Base-by-base conservation (phyloP, 2,888 invertebrate species). In the Drosophila planitibia region DNA sequence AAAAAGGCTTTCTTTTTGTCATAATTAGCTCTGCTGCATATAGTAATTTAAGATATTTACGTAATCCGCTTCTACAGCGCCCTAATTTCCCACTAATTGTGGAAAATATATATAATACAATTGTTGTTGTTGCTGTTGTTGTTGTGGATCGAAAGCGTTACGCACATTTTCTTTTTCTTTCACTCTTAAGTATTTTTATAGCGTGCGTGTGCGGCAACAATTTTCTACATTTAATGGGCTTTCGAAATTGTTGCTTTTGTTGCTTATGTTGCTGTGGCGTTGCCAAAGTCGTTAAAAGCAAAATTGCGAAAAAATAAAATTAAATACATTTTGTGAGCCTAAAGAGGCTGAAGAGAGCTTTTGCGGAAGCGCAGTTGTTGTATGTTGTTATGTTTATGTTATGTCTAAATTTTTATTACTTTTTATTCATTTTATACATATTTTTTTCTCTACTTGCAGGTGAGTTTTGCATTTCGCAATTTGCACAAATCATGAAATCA, bases 151-250 rank as follows among this genome's bases (percentile, higher is more conserved):
- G 61, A 65, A 74, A 70, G 60, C 49, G 79, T 70, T 83, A 87
- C 83, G 85, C 83, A 87, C 74, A 70, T 74, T 79, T 82, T 47
- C 35, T 16, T 39, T 47, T 47, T 47, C 47, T 25, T 28, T 75
- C 79, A 54, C 67, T 65, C 67, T 65, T 53, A 63, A 47, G 51
- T 78, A 74, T 88, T 77, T 80, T 80, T 73, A 71, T 85, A 44
- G 69, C 53, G 72, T 83, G 89, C 89, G 89, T 85, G 83, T 81
- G 75, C 71, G 73, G 77, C 83, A 60, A 51, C 81, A 83, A 72
- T 89, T 89, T 81, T 76, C 78, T 59, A 68, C 61, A 79, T 74
- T 82, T 82, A 69, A 71, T 78, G 70, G 74, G 51, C 53, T 85
- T 89, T 83, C 69, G 76, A 83, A 89, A 85, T 79, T 71, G 70